phyloP scores from a whole-genome alignment of 2,113 vertebrate genomes.

The Hirundichthys speculiger region DNA sequence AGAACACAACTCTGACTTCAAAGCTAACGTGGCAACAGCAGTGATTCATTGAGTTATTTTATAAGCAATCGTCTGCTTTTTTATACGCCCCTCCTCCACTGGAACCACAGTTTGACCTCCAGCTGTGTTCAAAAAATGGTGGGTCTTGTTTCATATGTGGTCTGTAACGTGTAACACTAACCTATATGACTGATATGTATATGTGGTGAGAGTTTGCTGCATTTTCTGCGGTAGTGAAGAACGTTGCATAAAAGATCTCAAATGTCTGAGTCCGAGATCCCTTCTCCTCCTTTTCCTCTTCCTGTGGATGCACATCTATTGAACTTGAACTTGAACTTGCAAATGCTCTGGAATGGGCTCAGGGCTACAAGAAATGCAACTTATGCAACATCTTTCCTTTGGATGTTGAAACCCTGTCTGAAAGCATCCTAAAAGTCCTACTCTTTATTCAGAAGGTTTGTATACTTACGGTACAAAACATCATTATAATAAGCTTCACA shows the following conservation, averaged over 20 bases:
- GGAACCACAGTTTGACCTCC: constrained; percentile 44
- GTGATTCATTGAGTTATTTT: constrained; percentile 5
- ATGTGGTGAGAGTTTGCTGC: constrained; percentile 40
- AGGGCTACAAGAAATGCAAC: constrained; percentile 72
- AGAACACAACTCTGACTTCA: constrained; percentile 49
- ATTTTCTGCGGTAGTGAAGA: constrained; percentile 47
- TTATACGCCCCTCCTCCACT: constrained; percentile 24
- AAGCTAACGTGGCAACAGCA: constrained; percentile 52
- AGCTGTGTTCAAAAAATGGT: constrained; percentile 31
- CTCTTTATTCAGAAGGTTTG: constrained; percentile 39
- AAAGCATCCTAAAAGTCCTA: constrained; percentile 28
- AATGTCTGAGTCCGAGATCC: constrained; percentile 32
- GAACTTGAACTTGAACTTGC: constrained; percentile 49
- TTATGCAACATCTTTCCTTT: constrained; percentile 56
- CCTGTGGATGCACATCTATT: constrained; percentile 31
- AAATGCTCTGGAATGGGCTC: constrained; percentile 50
- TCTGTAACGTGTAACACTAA: constrained; percentile 44
- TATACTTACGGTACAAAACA: constrained; percentile 30
- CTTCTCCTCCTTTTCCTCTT: not conserved
- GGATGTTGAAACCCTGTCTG: constrained; percentile 42
- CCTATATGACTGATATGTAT: constrained; percentile 24
- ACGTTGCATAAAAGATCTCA: constrained; percentile 32
- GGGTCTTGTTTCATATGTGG: constrained; percentile 29
- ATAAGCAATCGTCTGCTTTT: constrained; percentile 60
- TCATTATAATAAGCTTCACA: constrained; percentile 42